Evolutionary conservation across 2,113 vertebrate species (phyloP), one percentile per base, ranked within the genome.

Genomic region (Eleginops maclovinus): DNA sequence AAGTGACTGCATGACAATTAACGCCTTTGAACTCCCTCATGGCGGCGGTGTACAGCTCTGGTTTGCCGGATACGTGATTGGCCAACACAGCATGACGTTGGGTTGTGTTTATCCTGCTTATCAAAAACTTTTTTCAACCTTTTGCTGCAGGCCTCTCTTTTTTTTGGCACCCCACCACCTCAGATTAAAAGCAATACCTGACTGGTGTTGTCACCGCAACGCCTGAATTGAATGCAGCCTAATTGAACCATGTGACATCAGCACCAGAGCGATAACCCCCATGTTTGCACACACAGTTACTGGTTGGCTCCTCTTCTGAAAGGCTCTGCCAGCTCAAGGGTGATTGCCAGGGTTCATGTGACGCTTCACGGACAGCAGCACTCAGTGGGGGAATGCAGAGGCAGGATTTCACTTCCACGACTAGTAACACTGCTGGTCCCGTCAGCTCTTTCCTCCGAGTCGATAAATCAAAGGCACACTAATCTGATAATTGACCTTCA

Each of bases 401-500:
- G 43, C 69, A 73, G 75, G 54, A 55, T 41, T 83, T 87, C 86
- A 92, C 91, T 63, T 74, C 84, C 82, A 67, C 5, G 4, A 78
- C 61, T 80, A 50, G 63, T 47, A 43, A 67, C 74, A 22, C 75
- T 31, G 41, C 75, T 4, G 50, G 81, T 84, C 69, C 41, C 80
- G 83, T 91, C 78, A 87, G 77, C 84, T 72, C 66, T 79, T 86
- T 79, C 72, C 73, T 81, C 61, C 63, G 14, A 81, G 85, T 89
- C 75, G 64, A 91, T 90, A 90, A 75, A 88, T 88, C 81, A 75
- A 85, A 82, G 67, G 47, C 59, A 68, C 36, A 22, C 61, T 89
- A 84, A 89, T 89, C 80, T 61, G 77, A 86, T 82, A 78, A 90
- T 65, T 91, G 87, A 89, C 82, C 87, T 89, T 86, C 64, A 78